Percentiles rank a stretch among this genome's conserved stretches.
Evolutionary conservation across 2,888 invertebrate species (phyloP).

Genomic region (Loripinus fragilis): DNA sequence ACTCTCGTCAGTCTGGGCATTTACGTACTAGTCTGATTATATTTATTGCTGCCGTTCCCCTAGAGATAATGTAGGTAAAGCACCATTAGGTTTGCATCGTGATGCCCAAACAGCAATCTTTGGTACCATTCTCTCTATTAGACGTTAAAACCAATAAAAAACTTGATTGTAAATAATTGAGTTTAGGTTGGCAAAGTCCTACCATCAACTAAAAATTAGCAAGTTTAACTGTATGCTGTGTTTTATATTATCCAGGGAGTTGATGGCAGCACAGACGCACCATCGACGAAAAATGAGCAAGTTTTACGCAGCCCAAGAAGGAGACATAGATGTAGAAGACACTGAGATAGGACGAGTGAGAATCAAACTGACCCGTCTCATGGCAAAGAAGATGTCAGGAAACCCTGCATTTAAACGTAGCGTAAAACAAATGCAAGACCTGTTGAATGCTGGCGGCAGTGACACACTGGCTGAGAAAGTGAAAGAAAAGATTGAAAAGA

Average conservation of each 20-base stretch:
- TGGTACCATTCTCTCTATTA: no score
- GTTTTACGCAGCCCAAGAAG: constrained; percentile 68
- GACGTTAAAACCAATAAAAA: no score
- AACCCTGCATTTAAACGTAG: constrained; percentile 68
- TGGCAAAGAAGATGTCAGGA: constrained; percentile 70
- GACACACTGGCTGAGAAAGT: constrained; percentile 46
- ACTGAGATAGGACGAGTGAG: constrained; percentile 75
- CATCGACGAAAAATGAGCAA: constrained; percentile 72
- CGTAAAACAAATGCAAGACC: constrained; percentile 56
- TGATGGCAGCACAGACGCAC: constrained; percentile 75
- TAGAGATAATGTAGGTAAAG: no score
- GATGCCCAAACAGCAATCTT: no score
- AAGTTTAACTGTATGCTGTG: no score
- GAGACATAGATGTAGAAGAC: constrained; percentile 69
- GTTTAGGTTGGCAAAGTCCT: no score
- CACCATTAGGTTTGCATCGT: no score
- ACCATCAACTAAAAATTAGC: no score
- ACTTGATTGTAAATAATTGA: no score
- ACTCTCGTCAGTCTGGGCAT: no score
- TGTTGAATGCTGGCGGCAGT: constrained; percentile 45
- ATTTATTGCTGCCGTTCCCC: no score
- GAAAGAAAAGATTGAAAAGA: constrained; percentile 17
- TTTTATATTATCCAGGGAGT: constrained; percentile 69
- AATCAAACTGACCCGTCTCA: constrained; percentile 70
- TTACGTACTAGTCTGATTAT: no score